Conservation (phyloP, 2,797 vertebrate species). For the Ispidina lecontei region DNA sequence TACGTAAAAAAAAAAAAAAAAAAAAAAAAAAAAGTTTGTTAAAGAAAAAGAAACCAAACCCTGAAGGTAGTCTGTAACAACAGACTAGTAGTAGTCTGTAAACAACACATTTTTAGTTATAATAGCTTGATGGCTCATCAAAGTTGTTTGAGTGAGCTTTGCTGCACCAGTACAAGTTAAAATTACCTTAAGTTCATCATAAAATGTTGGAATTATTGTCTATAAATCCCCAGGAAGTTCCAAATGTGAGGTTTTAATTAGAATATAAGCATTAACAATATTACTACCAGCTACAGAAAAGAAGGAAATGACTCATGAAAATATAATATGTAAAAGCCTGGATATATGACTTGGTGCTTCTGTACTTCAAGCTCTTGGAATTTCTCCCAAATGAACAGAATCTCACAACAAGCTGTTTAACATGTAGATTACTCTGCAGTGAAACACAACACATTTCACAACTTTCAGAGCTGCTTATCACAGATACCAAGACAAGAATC, state of each 20-base stretch:
- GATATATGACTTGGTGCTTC: background rate
- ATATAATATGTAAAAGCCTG: background rate
- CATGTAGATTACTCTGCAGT: background rate
- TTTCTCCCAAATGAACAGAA: background rate
- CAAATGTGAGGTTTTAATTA: background rate
- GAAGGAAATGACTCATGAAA: background rate
- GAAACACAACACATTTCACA: background rate
- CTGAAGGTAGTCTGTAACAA: background rate
- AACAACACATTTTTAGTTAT: background rate
- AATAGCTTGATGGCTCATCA: background rate
- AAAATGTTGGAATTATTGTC: background rate
- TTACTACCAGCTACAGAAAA: background rate
- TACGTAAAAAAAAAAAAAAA: background rate
- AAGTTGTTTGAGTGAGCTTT: background rate
- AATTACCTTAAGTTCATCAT: background rate
- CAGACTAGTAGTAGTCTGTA: too few species aligned
- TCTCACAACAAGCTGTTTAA: background rate
- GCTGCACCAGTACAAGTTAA: fast-evolving
- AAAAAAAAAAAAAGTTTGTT: background rate
- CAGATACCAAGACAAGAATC: background rate
- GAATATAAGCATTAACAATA: background rate
- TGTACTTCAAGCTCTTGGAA: background rate
- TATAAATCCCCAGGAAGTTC: background rate
- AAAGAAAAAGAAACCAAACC: background rate
- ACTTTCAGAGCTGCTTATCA: background rate